Evolutionary conservation across 2,113 vertebrate genomes (phyloP).

Genomic region (Australoheros scitulus): DNA sequence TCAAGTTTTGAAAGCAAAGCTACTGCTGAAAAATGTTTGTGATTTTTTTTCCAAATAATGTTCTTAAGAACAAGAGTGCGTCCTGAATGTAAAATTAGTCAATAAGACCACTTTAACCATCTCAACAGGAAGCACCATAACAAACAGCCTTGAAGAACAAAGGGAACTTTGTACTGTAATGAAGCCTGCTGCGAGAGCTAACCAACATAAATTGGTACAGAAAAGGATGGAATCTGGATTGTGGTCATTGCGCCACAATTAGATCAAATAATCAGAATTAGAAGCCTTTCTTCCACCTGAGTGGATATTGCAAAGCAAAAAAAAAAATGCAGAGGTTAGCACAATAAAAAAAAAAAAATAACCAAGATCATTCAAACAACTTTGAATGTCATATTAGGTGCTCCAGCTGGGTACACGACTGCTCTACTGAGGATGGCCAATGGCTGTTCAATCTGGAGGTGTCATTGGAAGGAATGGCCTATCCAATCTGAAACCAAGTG

Average conservation of each 20-base stretch:
- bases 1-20: neutral
- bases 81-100: neutral
- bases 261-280: neutral
- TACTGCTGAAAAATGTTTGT: neutral
- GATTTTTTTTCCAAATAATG: neutral
- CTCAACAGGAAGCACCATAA: neutral
- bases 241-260: neutral
- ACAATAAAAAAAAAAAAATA: neutral
- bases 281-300: too few relatives aligned
- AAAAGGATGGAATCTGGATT: neutral
- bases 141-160: neutral
- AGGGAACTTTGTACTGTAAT: conserved; percentile 21
- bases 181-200: neutral
- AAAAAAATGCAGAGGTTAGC: neutral
- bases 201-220: neutral
- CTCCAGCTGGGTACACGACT: neutral
- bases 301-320: neutral
- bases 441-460: neutral
- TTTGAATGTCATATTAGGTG: neutral
- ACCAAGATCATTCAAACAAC: neutral
- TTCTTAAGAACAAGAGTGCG: neutral
- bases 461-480: too few relatives aligned
- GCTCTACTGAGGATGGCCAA: neutral
- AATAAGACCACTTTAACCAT: neutral
- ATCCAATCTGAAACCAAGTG: too few relatives aligned